Conservation (phyloP, 2,113 vertebrate genomes). For the Bambusicola thoracicus region DNA sequence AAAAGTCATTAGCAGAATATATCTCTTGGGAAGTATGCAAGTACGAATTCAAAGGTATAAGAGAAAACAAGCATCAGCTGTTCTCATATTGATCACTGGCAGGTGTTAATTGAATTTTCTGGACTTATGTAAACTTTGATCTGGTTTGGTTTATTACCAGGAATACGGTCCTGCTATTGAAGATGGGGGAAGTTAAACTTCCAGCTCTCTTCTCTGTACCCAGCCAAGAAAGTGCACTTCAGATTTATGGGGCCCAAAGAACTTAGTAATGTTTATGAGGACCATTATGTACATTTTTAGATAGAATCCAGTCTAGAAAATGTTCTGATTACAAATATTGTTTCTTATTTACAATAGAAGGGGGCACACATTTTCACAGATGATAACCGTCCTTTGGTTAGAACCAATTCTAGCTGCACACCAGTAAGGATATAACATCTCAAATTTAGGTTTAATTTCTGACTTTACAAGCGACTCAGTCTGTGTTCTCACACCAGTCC, state of each 20-base stretch:
- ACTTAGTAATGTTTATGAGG: not conserved
- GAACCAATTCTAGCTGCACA: not conserved
- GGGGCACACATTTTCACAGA: not conserved
- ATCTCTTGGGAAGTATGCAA: conserved; percentile 46
- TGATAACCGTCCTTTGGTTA: not conserved
- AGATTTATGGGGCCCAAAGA: not conserved
- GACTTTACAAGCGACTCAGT: conserved; percentile 23
- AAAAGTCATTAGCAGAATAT: conserved; percentile 15
- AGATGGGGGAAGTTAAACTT: not conserved
- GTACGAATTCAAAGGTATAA: not conserved
- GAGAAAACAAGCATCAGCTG: conserved; percentile 12
- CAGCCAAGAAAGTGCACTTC: not conserved
- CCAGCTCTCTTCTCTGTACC: not conserved
- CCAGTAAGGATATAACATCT: not conserved
- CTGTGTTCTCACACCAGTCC: not conserved
- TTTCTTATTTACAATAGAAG: not conserved
- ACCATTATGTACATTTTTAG: not conserved
- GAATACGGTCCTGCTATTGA: not conserved
- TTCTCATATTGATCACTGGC: conserved; percentile 12
- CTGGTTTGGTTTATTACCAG: not conserved
- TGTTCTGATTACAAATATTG: not conserved
- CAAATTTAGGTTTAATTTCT: conserved; percentile 26
- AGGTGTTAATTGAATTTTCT: conserved; percentile 39
- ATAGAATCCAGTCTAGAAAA: not conserved
- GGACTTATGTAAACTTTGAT: not conserved